Base-by-base conservation (phyloP, 2,888 invertebrate species). In the Patella caerulea region DNA sequence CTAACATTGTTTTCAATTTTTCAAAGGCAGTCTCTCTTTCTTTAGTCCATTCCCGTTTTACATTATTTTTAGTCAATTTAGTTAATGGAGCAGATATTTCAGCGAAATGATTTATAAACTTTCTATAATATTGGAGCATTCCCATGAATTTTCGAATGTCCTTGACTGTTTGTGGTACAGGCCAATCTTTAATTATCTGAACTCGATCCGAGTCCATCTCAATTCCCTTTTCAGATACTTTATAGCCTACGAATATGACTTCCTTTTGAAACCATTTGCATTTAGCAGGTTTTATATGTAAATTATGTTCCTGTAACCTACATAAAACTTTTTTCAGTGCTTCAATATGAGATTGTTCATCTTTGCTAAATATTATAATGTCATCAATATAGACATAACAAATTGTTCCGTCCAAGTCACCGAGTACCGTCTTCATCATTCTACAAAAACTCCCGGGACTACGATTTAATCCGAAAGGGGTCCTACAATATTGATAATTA, bases 131-230 rank as follows among this genome's bases (percentile, higher is more conserved):
- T 15, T 65, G 65, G 0, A 65, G 19, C 65, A 65, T 65, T 9
- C 65, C 65, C 65, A 65, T 65, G 19, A 65, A 65, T 15, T 15
- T 19, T 19, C 65, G 65, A 19, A 65, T 65, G 65, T 65, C 65
- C 19, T 65, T 65, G 9, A 65, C 65, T 65, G n/a, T 17, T 19
- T n/a, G n/a, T n/a, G 65, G 65, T 9, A n/a, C 5, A 19, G 19
- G 65, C 65, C 65, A 65, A 65, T 65, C 17, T 19, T 65, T 65
- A 17, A 65, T 65, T 65, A 65, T 65, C n/a, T 65, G 65, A 15
- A 65, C 19, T 65, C 65, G 19, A 65, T 65, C 65, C 17, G 65
- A 19, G 11, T 65, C 65, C 65, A 65, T 65, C 65, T 65, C 65
- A 15, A 65, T 65, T n/a, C 65, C 65, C n/a, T 12, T 15, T 19